These are phyloP conservation scores for Drosophila atripex DNA, from an alignment of 2,888 invertebrate genomes.

Conservation along the genomic window DNA sequence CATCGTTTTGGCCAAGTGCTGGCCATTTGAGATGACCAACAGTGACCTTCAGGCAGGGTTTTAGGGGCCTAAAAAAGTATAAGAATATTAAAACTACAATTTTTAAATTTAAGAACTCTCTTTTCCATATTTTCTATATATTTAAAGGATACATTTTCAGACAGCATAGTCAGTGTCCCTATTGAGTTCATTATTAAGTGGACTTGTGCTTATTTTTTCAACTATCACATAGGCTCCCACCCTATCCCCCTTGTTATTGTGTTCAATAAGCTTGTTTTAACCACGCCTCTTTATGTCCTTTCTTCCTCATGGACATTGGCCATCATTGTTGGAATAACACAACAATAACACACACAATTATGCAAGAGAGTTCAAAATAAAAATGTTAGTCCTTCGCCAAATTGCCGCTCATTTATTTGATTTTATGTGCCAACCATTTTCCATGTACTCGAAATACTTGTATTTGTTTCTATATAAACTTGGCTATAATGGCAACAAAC, in stretches of 20 bases:
- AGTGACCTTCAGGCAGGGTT: not conserved
- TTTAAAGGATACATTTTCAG: not conserved
- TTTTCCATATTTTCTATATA: not conserved
- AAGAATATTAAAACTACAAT: not conserved
- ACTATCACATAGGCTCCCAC: slow-evolving; percentile 2
- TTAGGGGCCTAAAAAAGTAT: not conserved
- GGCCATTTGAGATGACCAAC: slow-evolving; percentile 1
- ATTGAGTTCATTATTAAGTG: slow-evolving; percentile 54
- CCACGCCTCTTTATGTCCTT: slow-evolving; percentile 4
- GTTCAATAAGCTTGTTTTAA: slow-evolving; percentile 44
- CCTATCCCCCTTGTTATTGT: slow-evolving; percentile 41
- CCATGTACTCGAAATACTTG: slow-evolving; percentile 32
- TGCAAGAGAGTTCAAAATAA: slow-evolving; percentile 56
- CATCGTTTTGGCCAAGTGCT: slow-evolving; percentile 42
- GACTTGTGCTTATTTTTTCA: slow-evolving; percentile 56
- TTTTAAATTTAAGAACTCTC: not conserved
- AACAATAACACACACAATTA: slow-evolving; percentile 52
- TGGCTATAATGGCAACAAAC: slow-evolving; percentile 16
- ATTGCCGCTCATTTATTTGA: slow-evolving; percentile 54
- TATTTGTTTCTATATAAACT: not conserved
- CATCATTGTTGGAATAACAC: slow-evolving; percentile 65
- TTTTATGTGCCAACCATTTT: slow-evolving; percentile 54
- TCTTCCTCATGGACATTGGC: slow-evolving; percentile 57
- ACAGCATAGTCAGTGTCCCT: slow-evolving; percentile 3
- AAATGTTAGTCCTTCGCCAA: slow-evolving; percentile 38